Evolutionary conservation across 2,797 vertebrate genomes (phyloP).

Genomic region (Poeciliopsis infans): DNA sequence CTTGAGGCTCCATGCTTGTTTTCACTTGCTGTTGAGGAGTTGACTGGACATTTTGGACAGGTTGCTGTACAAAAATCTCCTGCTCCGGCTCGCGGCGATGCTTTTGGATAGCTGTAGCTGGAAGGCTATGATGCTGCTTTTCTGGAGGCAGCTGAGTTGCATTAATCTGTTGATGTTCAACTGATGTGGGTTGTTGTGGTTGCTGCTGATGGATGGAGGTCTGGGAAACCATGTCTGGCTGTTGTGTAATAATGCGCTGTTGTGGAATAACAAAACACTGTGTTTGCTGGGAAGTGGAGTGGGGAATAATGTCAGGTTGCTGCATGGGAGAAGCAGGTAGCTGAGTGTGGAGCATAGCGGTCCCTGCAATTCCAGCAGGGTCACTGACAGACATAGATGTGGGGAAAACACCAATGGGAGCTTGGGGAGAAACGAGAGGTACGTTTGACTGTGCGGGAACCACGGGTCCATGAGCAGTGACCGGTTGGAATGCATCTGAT

Average conservation of each 20-base stretch:
- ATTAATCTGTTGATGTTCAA: slow-evolving; percentile 63
- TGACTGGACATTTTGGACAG: slow-evolving; percentile 50
- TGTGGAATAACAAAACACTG: slow-evolving; percentile 73
- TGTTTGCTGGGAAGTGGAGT: slow-evolving; percentile 72
- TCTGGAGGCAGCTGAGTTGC: slow-evolving; percentile 64
- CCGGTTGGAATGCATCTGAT: slow-evolving; percentile 75
- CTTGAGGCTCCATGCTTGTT: slow-evolving; percentile 48
- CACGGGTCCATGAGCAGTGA: slow-evolving; percentile 68
- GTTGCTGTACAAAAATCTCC: slow-evolving; percentile 65
- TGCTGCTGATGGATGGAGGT: slow-evolving; percentile 68
- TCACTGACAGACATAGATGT: slow-evolving; percentile 75
- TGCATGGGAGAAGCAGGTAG: slow-evolving; percentile 76
- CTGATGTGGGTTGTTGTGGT: slow-evolving; percentile 58
- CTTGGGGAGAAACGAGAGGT: slow-evolving; percentile 78
- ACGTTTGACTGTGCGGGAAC: slow-evolving; percentile 78
- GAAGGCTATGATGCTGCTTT: slow-evolving; percentile 68
- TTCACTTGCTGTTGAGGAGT: slow-evolving; percentile 62
- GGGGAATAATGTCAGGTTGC: slow-evolving; percentile 75
- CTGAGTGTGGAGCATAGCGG: slow-evolving; percentile 68
- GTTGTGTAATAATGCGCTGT: slow-evolving; percentile 75
- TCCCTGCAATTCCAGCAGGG: slow-evolving; percentile 68
- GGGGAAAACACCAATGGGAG: slow-evolving; percentile 71
- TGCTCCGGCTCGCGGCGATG: slow-evolving; percentile 67
- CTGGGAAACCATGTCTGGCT: slow-evolving; percentile 73
- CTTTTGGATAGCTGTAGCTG: slow-evolving; percentile 61